Evolutionary conservation across 2,888 invertebrate genomes (phyloP).

Genomic region (Drosophila kambysellisi): DNA sequence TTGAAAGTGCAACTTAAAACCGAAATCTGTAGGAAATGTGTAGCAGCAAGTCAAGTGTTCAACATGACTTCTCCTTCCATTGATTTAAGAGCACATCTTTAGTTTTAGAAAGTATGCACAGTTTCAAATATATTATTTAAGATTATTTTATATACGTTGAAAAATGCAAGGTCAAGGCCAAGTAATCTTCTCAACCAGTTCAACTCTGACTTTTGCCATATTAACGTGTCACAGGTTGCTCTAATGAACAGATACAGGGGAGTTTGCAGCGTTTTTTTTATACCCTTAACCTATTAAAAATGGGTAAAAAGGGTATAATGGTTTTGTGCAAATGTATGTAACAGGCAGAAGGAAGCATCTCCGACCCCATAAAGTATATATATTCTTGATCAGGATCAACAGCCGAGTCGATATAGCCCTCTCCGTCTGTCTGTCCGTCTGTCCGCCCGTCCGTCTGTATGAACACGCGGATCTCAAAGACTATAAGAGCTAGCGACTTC

Average conservation of each 20-base stretch:
- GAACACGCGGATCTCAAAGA: too few relatives aligned
- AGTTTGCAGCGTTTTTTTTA: neutral
- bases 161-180: neutral
- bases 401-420: too few relatives aligned
- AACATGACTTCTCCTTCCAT: neutral
- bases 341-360: too few relatives aligned
- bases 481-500: too few relatives aligned
- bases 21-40: neutral
- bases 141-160: neutral
- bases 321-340: too few relatives aligned
- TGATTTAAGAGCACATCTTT: neutral
- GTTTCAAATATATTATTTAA: neutral
- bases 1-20: neutral
- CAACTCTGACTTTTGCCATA: conserved; percentile 4
- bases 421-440: too few relatives aligned
- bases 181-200: neutral
- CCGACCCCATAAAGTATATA: too few relatives aligned
- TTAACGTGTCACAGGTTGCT: neutral
- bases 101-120: neutral
- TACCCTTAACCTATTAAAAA: too few relatives aligned
- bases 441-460: too few relatives aligned
- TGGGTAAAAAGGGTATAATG: too few relatives aligned
- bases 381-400: too few relatives aligned
- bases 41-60: neutral
- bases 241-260: conserved; percentile 1